phyloP scores from a whole-genome alignment of 2,888 invertebrate genomes.

The Tholera decimalis region DNA sequence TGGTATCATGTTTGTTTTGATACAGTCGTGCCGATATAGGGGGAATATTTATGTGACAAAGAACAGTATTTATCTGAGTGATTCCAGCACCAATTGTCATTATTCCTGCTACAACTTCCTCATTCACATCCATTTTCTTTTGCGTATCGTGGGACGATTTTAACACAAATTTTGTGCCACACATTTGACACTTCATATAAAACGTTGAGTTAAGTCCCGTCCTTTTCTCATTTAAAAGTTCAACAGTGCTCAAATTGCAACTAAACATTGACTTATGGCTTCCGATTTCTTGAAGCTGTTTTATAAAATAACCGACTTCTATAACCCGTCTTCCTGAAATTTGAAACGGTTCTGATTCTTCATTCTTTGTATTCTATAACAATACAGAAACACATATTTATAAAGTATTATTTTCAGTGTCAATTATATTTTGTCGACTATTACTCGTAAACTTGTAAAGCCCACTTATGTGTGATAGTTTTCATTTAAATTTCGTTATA shows the following conservation, averaged over 20 bases:
- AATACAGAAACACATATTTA: not conserved
- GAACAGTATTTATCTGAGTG: not conserved
- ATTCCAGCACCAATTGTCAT: not conserved
- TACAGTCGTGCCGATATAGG: slow-evolving; percentile 8
- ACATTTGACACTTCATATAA: slow-evolving; percentile 2
- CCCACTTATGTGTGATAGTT: no score
- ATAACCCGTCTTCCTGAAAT: not conserved
- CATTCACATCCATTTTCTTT: slow-evolving; percentile 8
- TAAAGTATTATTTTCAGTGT: no score
- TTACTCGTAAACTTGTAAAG: no score
- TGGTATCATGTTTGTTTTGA: not conserved
- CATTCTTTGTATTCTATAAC: not conserved
- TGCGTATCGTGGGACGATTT: not conserved
- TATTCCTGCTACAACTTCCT: not conserved
- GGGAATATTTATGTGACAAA: slow-evolving; percentile 2
- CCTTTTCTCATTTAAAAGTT: not conserved
- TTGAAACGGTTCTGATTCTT: not conserved
- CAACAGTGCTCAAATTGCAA: not conserved
- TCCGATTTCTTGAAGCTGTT: not conserved
- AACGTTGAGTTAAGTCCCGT: not conserved
- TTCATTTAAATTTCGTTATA: no score
- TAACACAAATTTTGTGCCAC: not conserved
- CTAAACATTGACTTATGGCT: not conserved
- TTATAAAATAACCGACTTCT: not conserved
- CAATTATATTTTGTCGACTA: no score